phyloP scores from a whole-genome alignment of 2,113 vertebrate genomes.

The Sturnus vulgaris region DNA sequence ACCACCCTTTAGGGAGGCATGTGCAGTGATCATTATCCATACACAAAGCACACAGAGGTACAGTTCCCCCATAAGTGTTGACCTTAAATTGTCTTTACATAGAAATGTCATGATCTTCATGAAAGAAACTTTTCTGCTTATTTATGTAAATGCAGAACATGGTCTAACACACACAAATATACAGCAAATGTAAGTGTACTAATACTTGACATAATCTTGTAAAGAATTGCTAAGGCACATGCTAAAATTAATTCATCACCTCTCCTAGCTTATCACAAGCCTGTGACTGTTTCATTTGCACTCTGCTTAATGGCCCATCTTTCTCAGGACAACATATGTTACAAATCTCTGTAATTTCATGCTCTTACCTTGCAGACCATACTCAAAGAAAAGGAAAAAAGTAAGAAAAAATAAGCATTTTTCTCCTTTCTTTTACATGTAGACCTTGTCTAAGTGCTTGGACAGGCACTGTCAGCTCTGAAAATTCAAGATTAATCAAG shows the following conservation, averaged over 20 bases:
- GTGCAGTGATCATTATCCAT: background rate
- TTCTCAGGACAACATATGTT: background rate
- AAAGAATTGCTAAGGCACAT: background rate
- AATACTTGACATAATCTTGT: background rate
- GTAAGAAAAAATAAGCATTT: background rate
- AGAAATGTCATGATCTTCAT: background rate
- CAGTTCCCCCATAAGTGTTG: background rate
- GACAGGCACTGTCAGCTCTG: constrained; percentile 9
- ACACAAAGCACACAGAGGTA: background rate
- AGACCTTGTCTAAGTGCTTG: background rate
- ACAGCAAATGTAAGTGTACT: background rate
- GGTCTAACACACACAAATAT: background rate
- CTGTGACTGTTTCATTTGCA: background rate
- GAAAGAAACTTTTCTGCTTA: background rate
- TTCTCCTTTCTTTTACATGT: background rate
- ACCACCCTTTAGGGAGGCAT: background rate
- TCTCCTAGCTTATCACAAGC: background rate
- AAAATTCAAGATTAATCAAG: constrained; percentile 44
- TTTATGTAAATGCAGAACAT: background rate
- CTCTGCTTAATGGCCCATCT: background rate
- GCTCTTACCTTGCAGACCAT: background rate
- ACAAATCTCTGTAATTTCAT: background rate
- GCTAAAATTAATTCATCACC: background rate
- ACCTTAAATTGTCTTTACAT: background rate
- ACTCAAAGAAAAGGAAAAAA: background rate